phyloP scores from a whole-genome alignment of 2,888 invertebrate genomes.

The Spialia ferax region DNA sequence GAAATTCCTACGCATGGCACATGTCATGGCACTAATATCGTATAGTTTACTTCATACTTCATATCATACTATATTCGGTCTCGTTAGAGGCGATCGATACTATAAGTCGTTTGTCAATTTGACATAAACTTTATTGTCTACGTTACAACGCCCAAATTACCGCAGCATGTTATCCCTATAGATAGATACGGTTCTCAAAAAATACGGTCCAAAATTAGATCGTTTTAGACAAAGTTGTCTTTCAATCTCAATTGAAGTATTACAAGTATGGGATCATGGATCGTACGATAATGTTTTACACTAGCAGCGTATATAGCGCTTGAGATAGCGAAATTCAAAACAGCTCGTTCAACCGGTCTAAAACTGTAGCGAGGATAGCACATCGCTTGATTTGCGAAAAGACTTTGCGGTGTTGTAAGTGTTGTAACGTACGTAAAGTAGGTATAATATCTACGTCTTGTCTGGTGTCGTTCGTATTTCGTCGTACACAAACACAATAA shows the following conservation, averaged over 20 bases:
- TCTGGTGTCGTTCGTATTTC: too few relatives aligned
- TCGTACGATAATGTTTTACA: slow-evolving; percentile 15
- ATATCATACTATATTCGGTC: too few relatives aligned
- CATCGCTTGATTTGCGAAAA: slow-evolving; percentile 25
- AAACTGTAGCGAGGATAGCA: slow-evolving; percentile 14
- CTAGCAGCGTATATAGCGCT: slow-evolving; percentile 31
- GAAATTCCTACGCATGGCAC: too few relatives aligned
- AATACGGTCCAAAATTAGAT: slow-evolving; percentile 8
- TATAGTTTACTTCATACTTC: too few relatives aligned
- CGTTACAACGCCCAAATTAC: background rate
- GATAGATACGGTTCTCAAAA: background rate
- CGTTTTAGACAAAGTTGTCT: slow-evolving; percentile 16
- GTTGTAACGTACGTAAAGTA: too few relatives aligned
- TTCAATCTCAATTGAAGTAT: slow-evolving; percentile 28
- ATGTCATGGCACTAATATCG: too few relatives aligned
- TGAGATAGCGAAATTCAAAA: background rate
- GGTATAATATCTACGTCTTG: too few relatives aligned
- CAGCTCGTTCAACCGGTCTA: slow-evolving; percentile 11
- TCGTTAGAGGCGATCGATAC: background rate
- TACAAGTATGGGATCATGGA: slow-evolving; percentile 20
- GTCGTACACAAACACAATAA: background rate
- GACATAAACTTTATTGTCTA: background rate
- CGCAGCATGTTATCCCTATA: background rate
- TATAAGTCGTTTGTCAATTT: background rate
- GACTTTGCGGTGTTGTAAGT: slow-evolving; percentile 11